Conservation (phyloP, 2,888 invertebrate species). For the Lydus trimaculatus region DNA sequence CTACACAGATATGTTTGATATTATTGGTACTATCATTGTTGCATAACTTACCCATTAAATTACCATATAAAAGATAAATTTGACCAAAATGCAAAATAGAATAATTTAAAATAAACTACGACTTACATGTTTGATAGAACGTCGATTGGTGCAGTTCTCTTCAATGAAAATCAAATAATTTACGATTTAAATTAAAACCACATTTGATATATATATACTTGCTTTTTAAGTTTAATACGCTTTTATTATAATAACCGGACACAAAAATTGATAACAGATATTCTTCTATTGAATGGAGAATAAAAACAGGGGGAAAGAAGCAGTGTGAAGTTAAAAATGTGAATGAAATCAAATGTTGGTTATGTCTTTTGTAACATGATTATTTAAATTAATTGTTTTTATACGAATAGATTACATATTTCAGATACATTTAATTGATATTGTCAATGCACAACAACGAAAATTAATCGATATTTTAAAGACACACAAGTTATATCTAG, state of each 20-base stretch:
- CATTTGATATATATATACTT: not conserved
- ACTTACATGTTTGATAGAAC: not conserved
- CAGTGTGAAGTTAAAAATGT: conserved; percentile 11
- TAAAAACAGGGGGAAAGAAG: too few relatives aligned
- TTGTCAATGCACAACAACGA: conserved; percentile 35
- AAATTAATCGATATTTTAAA: conserved; percentile 46
- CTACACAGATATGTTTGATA: not conserved
- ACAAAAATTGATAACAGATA: not conserved
- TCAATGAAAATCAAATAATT: not conserved
- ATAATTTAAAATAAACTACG: not conserved
- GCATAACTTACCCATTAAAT: not conserved
- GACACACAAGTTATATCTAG: conserved; percentile 26
- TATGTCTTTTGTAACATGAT: conserved; percentile 32
- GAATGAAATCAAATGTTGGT: conserved; percentile 37
- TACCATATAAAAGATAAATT: conserved; percentile 6
- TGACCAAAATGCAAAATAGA: not conserved
- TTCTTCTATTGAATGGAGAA: not conserved
- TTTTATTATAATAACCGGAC: not conserved
- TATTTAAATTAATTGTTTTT: not conserved
- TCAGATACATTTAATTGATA: conserved; percentile 19
- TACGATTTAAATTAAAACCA: not conserved
- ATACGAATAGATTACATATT: conserved; percentile 21
- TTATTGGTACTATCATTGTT: not conserved
- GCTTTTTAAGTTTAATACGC: too few relatives aligned
- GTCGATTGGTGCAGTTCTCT: not conserved